phyloP scores from a whole-genome alignment of 1,140 invertebrate species.

The Lordiphosa clarofinis region DNA sequence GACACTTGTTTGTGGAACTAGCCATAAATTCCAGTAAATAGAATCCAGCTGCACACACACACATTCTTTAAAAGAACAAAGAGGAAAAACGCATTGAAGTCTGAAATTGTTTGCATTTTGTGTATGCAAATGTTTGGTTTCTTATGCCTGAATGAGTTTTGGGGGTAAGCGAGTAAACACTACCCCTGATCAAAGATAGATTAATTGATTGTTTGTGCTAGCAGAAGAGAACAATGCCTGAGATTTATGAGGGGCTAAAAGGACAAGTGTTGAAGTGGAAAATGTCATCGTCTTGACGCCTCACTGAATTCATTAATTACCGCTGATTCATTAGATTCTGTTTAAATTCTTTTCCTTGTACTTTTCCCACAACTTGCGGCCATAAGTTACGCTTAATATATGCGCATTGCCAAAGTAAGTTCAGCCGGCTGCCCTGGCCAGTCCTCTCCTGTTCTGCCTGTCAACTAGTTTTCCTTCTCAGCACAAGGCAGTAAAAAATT shows the following conservation, averaged over 20 bases:
- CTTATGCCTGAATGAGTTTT: constrained; percentile 27
- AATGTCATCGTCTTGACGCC: constrained; percentile 6
- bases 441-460: constrained; percentile 12
- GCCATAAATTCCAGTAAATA: constrained; percentile 18
- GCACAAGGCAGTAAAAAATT: constrained; percentile 46
- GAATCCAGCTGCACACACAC: background rate
- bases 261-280: no score
- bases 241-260: background rate
- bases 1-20: constrained; percentile 19
- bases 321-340: constrained; percentile 4
- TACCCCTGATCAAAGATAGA: no score
- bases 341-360: constrained; percentile 1
- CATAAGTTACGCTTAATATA: constrained; percentile 49
- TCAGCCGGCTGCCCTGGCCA: constrained; percentile 24
- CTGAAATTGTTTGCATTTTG: constrained; percentile 49
- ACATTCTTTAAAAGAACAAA: constrained; percentile 2
- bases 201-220: background rate
- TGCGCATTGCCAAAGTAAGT: constrained; percentile 47
- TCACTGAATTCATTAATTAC: constrained; percentile 35
- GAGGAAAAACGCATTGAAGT: constrained; percentile 41
- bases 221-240: background rate
- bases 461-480: constrained; percentile 25
- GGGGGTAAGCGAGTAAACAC: background rate
- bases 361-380: constrained; percentile 40
- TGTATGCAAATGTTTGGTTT: constrained; percentile 14